phyloP scores from a whole-genome alignment of 2,888 invertebrate species.

The Operophtera brumata region DNA sequence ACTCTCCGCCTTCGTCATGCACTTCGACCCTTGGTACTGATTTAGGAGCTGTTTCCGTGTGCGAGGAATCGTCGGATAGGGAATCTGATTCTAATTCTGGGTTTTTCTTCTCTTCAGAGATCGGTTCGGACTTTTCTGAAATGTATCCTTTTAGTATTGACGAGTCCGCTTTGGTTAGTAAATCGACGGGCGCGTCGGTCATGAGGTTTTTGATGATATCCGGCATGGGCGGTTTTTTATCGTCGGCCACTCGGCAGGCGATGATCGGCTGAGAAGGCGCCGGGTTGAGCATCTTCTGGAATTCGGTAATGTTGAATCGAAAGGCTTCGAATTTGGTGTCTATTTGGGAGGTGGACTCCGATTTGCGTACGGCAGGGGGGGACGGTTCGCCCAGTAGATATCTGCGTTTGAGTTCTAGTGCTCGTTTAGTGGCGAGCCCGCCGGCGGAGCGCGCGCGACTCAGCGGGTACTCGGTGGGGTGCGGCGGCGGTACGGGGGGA shows the following conservation, averaged over 20 bases:
- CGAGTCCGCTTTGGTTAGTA: conserved; percentile 61
- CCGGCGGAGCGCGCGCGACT: conserved; percentile 92
- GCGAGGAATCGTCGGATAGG: conserved; percentile 64
- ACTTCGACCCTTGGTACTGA: conserved; percentile 86
- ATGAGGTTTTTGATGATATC: conserved; percentile 78
- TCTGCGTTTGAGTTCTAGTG: conserved; percentile 91
- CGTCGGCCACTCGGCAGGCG: conserved; percentile 58
- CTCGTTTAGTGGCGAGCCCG: conserved; percentile 92
- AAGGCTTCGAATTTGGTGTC: conserved; percentile 92
- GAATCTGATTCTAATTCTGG: conserved; percentile 83
- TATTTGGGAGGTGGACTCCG: conserved; percentile 90
- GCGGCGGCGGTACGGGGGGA: conserved; percentile 85
- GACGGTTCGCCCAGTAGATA: conserved; percentile 88
- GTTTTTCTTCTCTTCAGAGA: conserved; percentile 61
- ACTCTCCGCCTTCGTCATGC: conserved; percentile 85
- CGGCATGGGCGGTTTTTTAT: conserved; percentile 80
- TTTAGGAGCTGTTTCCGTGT: conserved; percentile 63
- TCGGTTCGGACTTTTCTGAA: conserved; percentile 79
- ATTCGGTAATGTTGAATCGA: conserved; percentile 92
- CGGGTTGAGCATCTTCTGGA: conserved; percentile 91
- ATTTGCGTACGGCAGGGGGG: conserved; percentile 87
- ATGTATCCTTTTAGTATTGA: conserved; percentile 60
- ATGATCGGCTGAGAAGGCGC: conserved; percentile 75
- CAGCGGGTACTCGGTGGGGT: conserved; percentile 85
- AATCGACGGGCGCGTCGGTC: conserved; percentile 63